phyloP scores from a whole-genome alignment of 2,113 vertebrate species.

The Percopsis transmontana region DNA sequence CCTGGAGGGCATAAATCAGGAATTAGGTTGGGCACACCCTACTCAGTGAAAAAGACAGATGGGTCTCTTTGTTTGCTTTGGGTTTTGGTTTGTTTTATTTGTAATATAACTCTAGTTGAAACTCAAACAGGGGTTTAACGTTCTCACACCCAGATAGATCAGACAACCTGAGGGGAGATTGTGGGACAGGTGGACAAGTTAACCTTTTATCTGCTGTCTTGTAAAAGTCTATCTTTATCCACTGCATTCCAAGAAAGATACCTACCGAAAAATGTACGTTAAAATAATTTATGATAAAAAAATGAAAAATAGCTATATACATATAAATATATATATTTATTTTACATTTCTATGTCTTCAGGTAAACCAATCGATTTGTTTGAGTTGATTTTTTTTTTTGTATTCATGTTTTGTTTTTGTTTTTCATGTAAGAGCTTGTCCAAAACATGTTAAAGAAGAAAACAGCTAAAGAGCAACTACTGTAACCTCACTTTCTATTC shows the following conservation, averaged over 20 bases:
- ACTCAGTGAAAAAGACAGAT: conserved; percentile 35
- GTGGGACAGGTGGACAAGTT: conserved; percentile 75
- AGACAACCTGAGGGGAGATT: conserved; percentile 54
- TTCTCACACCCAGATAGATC: conserved; percentile 42
- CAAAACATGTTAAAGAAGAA: conserved; percentile 43
- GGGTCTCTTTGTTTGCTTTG: conserved; percentile 24
- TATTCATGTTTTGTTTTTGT: conserved; percentile 21
- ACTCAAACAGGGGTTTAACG: conserved; percentile 38
- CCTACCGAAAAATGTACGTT: conserved; percentile 61
- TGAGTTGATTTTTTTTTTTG: conserved; percentile 38
- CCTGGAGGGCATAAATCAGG: conserved; percentile 33
- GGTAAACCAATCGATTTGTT: conserved; percentile 32
- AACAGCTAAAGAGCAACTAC: conserved; percentile 59
- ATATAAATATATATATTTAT: conserved; percentile 65
- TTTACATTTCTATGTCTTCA: conserved; percentile 62
- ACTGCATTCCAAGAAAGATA: conserved; percentile 59
- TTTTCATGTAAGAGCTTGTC: conserved; percentile 58
- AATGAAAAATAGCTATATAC: conserved; percentile 55
- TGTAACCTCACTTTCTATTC: conserved; percentile 67
- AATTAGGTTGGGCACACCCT: conserved; percentile 37
- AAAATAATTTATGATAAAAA: conserved; percentile 57
- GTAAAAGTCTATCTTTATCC: conserved; percentile 46
- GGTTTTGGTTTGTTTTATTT: not conserved
- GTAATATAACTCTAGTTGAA: conserved; percentile 55
- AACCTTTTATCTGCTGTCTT: conserved; percentile 66